Evolutionary conservation across 2,113 vertebrate genomes (phyloP), one percentile per base, ranked within the genome.

Genomic region (Raja brachyura): DNA sequence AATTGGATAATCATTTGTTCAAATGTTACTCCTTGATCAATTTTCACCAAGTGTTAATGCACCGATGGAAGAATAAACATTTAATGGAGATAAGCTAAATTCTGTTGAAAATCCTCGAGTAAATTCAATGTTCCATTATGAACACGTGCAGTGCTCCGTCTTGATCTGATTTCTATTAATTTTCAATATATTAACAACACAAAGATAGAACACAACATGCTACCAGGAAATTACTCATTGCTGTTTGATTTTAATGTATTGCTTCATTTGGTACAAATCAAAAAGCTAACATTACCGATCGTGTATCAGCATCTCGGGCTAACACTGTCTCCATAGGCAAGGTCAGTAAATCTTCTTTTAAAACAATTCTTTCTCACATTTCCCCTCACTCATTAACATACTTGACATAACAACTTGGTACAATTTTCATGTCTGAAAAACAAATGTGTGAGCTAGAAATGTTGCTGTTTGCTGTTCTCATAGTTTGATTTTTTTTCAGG

Each of bases 221-320:
- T 0, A 88, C 83, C 83, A 88, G 59, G 13, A 88, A 61, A 88
- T 88, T 31, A 8, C 28, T 13, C 56, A 22, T 66, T 88, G 28
- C 31, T 66, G 28, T 18, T n/a, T 85, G 81, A 63, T n/a, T 66
- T 86, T 86, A 3, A 56, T 33, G 83, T 66, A n/a, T n/a, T 31
- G 16, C 31, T 88, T 63, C 13, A n/a, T 63, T n/a, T 88, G 59
- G 59, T 31, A 8, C 13, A 11, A 63, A 88, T 18, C 11, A 59
- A 88, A 88, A 88, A n/a, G 59, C 25, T 59, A 63, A 88, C 39
- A 61, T 85, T 59, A 88, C 63, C 63, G 83, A 88, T 63, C 31
- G 63, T 88, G 28, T 88, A 86, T 25, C 28, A 18, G 81, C 31
- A 33, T 31, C 13, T 86, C 59, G 25, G 25, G 59, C 61, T 61